Conservation (phyloP, 1,140 invertebrate species). For the Coptotermes formosanus region DNA sequence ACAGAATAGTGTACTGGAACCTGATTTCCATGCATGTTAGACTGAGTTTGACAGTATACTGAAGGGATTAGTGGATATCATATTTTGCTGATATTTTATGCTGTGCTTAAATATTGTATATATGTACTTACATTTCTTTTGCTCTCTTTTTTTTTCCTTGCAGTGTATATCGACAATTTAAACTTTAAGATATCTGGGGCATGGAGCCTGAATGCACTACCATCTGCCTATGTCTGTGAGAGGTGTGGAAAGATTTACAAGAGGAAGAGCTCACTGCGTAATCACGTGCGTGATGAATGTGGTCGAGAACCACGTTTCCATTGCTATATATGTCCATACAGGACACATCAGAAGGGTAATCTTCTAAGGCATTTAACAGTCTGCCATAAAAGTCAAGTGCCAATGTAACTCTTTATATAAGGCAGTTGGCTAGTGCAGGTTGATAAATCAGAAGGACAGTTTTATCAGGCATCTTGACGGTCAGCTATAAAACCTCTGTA, state of each 20-base stretch:
- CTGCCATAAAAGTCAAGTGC: neutral
- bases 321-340: slow-evolving; percentile 41
- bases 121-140: neutral
- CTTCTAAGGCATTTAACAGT: slow-evolving; percentile 36
- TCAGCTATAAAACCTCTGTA: too few relatives aligned
- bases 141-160: neutral
- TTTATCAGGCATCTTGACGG: too few relatives aligned
- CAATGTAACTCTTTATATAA: neutral
- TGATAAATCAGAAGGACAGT: neutral
- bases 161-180: neutral
- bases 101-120: too few relatives aligned
- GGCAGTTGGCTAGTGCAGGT: neutral
- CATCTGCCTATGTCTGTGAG: slow-evolving; percentile 40
- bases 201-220: neutral
- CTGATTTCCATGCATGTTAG: too few relatives aligned
- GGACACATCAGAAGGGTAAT: slow-evolving; percentile 38
- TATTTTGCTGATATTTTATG: too few relatives aligned
- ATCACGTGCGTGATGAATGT: slow-evolving; percentile 52
- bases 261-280: slow-evolving; percentile 50
- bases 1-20: too few relatives aligned
- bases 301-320: slow-evolving; percentile 33
- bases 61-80: too few relatives aligned
- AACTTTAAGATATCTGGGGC: neutral
- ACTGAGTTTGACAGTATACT: too few relatives aligned
- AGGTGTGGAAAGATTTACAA: slow-evolving; percentile 52